A percentile compares a stretch with the other conserved stretches of the same genome.
phyloP scores from a whole-genome alignment of 2,113 vertebrate genomes.

The Charina bottae region DNA sequence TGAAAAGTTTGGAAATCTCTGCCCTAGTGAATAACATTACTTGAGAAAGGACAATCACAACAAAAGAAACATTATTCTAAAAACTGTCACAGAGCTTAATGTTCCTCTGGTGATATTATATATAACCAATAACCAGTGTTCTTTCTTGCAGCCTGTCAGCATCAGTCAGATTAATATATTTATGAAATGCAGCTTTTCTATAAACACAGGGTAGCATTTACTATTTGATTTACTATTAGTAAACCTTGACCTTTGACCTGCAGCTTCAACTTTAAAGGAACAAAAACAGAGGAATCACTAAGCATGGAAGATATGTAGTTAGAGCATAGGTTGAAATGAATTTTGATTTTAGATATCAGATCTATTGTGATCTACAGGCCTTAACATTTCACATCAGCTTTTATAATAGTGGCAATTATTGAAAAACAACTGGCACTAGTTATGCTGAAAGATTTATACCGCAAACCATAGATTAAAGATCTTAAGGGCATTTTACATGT shows the following conservation, averaged over 20 bases:
- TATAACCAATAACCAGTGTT: background rate
- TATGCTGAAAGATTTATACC: constrained; percentile 71
- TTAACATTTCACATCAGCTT: constrained; percentile 59
- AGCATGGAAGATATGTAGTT: constrained; percentile 45
- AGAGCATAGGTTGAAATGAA: constrained; percentile 42
- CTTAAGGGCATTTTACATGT: constrained; percentile 70
- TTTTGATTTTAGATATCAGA: constrained; percentile 39
- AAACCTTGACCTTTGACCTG: constrained; percentile 54
- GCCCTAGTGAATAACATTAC: background rate
- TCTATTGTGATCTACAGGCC: constrained; percentile 57
- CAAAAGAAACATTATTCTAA: background rate
- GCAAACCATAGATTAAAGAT: constrained; percentile 64
- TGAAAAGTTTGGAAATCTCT: no score
- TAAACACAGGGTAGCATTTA: background rate
- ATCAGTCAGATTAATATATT: background rate
- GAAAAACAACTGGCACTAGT: constrained; percentile 61
- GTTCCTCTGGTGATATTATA: background rate
- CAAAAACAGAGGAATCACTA: constrained; percentile 39
- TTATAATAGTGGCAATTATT: constrained; percentile 68
- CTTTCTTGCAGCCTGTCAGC: background rate
- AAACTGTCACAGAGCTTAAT: background rate
- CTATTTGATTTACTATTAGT: constrained; percentile 37
- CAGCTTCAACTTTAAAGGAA: constrained; percentile 3
- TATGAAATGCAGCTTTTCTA: background rate
- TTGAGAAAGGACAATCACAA: background rate